Evolutionary conservation across 2,888 invertebrate genomes (phyloP), one percentile per base, ranked within the genome.

Genomic region (Drosophila eohydei): DNA sequence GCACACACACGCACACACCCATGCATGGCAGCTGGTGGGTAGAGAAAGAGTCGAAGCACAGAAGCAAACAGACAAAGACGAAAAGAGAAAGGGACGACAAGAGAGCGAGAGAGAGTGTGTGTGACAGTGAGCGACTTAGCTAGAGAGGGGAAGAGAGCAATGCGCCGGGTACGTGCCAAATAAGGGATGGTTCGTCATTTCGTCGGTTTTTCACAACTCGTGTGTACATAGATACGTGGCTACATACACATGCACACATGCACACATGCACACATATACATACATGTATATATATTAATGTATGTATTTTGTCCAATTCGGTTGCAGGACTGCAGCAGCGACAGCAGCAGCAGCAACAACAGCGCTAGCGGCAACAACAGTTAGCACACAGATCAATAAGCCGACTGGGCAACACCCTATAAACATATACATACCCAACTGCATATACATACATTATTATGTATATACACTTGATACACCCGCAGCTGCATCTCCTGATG

Each of bases 361-460:
- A 61, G 51, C 71, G 73, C 48, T 70, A 66, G 66, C 74, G 62
- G 58, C 71, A 72, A 66, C 61, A 75, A 69, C 65, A 32, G 51
- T 59, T 65, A 65, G 41, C 60, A 74, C 52, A 73, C 88, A 74
- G 78, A 88, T 88, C 88, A 84, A 88, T 86, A 81, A 74, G 78
- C 81, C 86, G 88, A 88, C 83, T 74, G 78, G 78, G 71, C 75
- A 84, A 84, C 83, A 80, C 84, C 88, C 84, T 84, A 50, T 55
- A 68, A 58, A 63, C 30, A 59, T 26, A 60, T 16, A 50, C 36
- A 41, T n/a, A 41, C 36, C 14, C 14, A 36, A 28, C 2, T 50
- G 32, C n/a, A 50, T 26, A n/a, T 34, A 62, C 28, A 48, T 8
- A 57, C 32, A 28, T 56, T 43, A 56, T 34, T 8, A 9, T 36